Evolutionary conservation across 2,113 vertebrate genomes (phyloP).

Genomic region (Australoheros scitulus): DNA sequence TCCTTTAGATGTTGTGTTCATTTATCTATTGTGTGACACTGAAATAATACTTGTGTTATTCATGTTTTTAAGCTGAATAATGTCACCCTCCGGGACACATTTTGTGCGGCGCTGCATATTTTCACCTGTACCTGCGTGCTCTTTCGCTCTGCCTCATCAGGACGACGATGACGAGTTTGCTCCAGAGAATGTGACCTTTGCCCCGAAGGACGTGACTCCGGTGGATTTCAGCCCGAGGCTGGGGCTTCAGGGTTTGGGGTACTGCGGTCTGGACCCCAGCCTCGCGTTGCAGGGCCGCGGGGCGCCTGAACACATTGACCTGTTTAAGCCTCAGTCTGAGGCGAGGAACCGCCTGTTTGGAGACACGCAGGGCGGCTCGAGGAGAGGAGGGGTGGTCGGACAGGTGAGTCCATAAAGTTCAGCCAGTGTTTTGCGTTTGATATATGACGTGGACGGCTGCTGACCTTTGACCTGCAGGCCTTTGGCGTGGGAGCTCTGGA

Average conservation of each 20-base stretch:
- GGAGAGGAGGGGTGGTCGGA: conserved; percentile 89
- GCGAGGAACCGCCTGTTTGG: conserved; percentile 80
- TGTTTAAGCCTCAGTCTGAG: conserved; percentile 82
- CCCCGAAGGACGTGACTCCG: conserved; percentile 91
- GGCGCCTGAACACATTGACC: conserved; percentile 75
- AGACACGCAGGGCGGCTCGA: conserved; percentile 57
- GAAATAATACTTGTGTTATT: too few species aligned
- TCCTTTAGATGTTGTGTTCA: not conserved
- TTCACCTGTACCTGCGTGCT: not conserved
- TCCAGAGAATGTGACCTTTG: conserved; percentile 92
- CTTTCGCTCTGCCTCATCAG: not conserved
- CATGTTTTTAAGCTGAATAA: too few species aligned
- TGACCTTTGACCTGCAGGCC: conserved; percentile 78
- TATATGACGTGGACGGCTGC: not conserved
- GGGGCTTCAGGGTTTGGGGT: conserved; percentile 91
- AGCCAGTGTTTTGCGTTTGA: not conserved
- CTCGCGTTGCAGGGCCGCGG: conserved; percentile 82
- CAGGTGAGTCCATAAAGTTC: conserved; percentile 78
- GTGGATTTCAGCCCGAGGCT: conserved; percentile 87
- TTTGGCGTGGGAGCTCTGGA: conserved; percentile 96
- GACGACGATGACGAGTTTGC: conserved; percentile 87
- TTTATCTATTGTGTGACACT: too few species aligned
- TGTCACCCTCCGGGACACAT: fast-evolving
- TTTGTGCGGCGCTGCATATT: not conserved
- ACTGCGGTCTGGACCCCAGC: conserved; percentile 88